Base-by-base conservation (phyloP, 1,140 invertebrate species). In the Drosophila kepulauana region DNA sequence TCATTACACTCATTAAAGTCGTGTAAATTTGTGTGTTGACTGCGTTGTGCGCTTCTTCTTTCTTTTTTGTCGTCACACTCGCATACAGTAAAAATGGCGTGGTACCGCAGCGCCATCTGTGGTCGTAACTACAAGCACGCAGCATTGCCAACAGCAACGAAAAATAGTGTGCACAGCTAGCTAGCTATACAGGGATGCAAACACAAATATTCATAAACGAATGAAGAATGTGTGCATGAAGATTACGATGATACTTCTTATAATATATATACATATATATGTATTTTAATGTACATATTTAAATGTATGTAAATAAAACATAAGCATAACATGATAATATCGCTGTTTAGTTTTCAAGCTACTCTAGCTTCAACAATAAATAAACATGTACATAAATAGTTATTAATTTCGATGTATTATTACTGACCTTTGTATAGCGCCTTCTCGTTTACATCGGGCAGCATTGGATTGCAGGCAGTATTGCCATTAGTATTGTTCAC, bases 381-480 rank as follows among this genome's bases (percentile, higher is more conserved):
- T 20, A 20, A 20, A 20, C 20, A 20, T 20, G 20, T 20, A 20
- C 20, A 20, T 20, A 16, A 16, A 16, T 1, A 25, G 20, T 25
- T 25, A 25, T 25, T 25, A 25, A 25, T 25, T 25, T 25, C 2
- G 3, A 3, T 25, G 20, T 25, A 25, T 25, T 25, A 28, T 45
- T 13, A 33, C 84, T 75, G 68, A 92, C 91, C 89, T 72, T 78
- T 76, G 56, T 92, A 92, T 5, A 92, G 41, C 3, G 64, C 52
- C 16, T 84, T 76, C 75, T 92, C 91, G 72, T 92, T 89, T 13
- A 75, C 57, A 0, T 91, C 91, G 15, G 79, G 75, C 8, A 92
- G 62, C n/a, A 49, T 64, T 1, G 81, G 77, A 8, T 92, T 91
- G 67, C 82, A 92, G 33, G 80, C 61, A 5, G 45, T 51, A 16